Evolutionary conservation across 2,888 invertebrate species (phyloP).

Genomic region (Drosophila mimica): DNA sequence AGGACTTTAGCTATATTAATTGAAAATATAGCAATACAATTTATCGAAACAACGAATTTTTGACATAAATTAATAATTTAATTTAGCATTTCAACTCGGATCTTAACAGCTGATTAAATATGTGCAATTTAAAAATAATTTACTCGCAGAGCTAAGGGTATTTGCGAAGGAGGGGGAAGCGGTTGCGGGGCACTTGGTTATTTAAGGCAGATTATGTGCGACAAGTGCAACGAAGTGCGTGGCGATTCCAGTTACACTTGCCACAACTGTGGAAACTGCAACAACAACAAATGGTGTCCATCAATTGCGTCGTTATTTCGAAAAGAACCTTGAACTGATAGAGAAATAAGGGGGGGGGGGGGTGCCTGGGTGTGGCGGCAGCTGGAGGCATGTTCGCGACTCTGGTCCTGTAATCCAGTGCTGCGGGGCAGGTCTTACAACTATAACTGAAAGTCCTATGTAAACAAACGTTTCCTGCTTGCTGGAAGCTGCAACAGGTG

Average conservation of each 20-base stretch:
- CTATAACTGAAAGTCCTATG: constrained; percentile 6
- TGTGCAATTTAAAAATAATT: constrained; percentile 65
- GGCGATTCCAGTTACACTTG: constrained; percentile 32
- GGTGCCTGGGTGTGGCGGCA: background rate
- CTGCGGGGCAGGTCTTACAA: constrained; percentile 1
- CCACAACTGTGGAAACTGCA: constrained; percentile 13
- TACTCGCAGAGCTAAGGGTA: constrained; percentile 3
- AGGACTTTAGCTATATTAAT: background rate
- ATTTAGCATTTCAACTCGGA: background rate
- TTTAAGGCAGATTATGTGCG: constrained; percentile 49
- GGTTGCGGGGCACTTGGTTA: constrained; percentile 1
- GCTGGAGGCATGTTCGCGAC: constrained; percentile 4
- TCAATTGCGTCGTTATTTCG: constrained; percentile 36
- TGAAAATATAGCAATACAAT: background rate
- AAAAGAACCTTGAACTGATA: background rate
- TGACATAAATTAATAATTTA: constrained; percentile 14
- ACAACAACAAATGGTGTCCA: constrained; percentile 21
- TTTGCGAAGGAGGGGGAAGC: background rate
- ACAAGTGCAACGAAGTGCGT: constrained; percentile 56
- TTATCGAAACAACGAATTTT: constrained; percentile 16
- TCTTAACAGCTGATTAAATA: constrained; percentile 70
- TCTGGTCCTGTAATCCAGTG: constrained; percentile 48
- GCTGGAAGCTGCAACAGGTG: constrained; percentile 42
- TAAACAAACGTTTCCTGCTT: constrained; percentile 30
- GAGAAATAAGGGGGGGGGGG: fast-evolving